These are phyloP conservation scores for Loripinus fragilis DNA, from an alignment of 2,888 invertebrate genomes.

Conservation along the genomic window DNA sequence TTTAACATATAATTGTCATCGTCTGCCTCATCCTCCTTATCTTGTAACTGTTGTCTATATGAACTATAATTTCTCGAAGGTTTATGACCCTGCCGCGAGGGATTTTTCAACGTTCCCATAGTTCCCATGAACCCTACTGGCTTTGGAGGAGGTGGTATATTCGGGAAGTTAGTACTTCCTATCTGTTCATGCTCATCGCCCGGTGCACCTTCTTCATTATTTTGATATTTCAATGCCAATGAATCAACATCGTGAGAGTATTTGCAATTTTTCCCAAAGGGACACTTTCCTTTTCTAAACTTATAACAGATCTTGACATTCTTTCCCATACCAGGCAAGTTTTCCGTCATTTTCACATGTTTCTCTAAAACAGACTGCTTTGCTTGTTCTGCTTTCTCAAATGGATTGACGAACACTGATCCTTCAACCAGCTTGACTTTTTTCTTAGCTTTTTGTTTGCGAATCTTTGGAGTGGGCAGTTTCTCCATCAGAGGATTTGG, in stretches of 20 bases:
- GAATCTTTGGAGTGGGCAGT: conserved; percentile 47
- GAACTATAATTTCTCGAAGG: neutral
- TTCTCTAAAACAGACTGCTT: conserved; percentile 94
- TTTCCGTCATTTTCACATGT: conserved; percentile 94
- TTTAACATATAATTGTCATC: conserved; percentile 82
- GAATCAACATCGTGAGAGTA: conserved; percentile 95
- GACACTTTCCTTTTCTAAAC: conserved; percentile 94
- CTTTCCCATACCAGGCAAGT: conserved; percentile 86
- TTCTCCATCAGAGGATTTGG: conserved; percentile 64
- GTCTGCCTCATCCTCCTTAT: conserved; percentile 59
- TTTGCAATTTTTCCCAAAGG: conserved; percentile 95
- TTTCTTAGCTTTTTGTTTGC: conserved; percentile 18
- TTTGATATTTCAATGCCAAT: conserved; percentile 39
- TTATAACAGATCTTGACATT: conserved; percentile 95
- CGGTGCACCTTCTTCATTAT: conserved; percentile 20
- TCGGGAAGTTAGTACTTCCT: conserved; percentile 10
- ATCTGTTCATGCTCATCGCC: neutral
- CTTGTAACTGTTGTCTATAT: conserved; percentile 18
- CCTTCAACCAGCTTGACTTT: conserved; percentile 34
- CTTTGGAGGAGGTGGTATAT: conserved; percentile 25
- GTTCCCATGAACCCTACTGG: conserved; percentile 56
- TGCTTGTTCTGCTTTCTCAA: conserved; percentile 92
- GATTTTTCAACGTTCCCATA: conserved; percentile 28
- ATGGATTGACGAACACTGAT: conserved; percentile 95
- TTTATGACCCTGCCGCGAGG: neutral